phyloP scores from a whole-genome alignment of 2,888 invertebrate genomes.

The Lagria hirta region DNA sequence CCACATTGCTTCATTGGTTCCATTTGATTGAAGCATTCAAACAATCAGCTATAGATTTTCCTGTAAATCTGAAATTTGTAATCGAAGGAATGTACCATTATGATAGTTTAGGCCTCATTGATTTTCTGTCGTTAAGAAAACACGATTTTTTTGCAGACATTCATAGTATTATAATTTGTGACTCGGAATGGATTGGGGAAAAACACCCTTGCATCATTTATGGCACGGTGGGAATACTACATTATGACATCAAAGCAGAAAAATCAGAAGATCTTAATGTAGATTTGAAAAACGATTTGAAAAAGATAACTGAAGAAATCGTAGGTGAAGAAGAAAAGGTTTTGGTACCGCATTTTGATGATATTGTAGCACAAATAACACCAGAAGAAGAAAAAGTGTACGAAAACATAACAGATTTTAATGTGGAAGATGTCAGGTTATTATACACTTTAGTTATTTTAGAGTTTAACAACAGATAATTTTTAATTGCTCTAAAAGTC shows the following conservation, averaged over 20 bases:
- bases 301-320: slow-evolving; percentile 46
- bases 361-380: slow-evolving; percentile 52
- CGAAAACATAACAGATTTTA: slow-evolving; percentile 48
- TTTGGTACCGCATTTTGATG: slow-evolving; percentile 50
- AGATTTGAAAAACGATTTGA: slow-evolving; percentile 52
- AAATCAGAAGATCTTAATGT: slow-evolving; percentile 38
- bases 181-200: slow-evolving; percentile 54
- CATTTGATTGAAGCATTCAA: slow-evolving; percentile 51
- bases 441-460: too few relatives aligned
- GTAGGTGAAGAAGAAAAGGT: slow-evolving; percentile 45
- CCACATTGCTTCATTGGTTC: slow-evolving; percentile 52
- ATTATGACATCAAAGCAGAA: slow-evolving; percentile 41
- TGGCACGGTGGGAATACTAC: slow-evolving; percentile 50
- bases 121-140: slow-evolving; percentile 45
- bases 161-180: slow-evolving; percentile 50
- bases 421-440: slow-evolving; percentile 47
- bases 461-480: too few relatives aligned
- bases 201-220: slow-evolving; percentile 54
- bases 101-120: slow-evolving; percentile 49
- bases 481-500: too few relatives aligned
- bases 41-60: slow-evolving; percentile 45
- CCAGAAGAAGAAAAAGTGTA: slow-evolving; percentile 55
- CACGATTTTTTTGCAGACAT: slow-evolving; percentile 49
- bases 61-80: slow-evolving; percentile 55
- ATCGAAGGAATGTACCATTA: slow-evolving; percentile 53